Base-by-base conservation (phyloP, 2,888 invertebrate species). In the Rutpela maculata region DNA sequence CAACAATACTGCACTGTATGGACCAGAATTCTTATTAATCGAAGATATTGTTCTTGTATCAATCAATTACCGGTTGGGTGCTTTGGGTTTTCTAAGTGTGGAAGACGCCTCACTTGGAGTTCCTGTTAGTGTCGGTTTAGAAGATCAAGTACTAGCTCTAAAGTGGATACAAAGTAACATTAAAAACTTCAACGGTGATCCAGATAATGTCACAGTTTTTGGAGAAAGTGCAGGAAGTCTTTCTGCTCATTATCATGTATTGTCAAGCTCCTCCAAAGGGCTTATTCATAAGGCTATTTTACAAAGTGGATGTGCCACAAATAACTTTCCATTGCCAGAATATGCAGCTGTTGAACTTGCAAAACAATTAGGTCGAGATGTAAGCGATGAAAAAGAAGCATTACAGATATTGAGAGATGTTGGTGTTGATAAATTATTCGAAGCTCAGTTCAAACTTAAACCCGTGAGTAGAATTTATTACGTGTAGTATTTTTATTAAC, bases 201-300 rank as follows among this genome's bases (percentile, higher is more conserved):
- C 90, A 0, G 84, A 89, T 5, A 91, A 91, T 72, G 91, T 92
- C 7, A 91, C 91, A 0, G 85, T 92, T 10, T 90, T 91, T 82
- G 91, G 92, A 1, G 90, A 91, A 82, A 91, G 91, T 81, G 91
- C 91, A 0, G 92, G 92, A 0, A 90, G 88, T 5, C 89, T 89
- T 38, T 89, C 91, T 1, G 87, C 89, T 0, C 91, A 91, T 76
- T 91, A 88, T 80, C 88, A 91, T 83, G 89, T 90, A 82, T 80
- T 91, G 3, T 91, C 91, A 0, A 90, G 91, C 35, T 88, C 90
- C 81, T 86, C 91, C 0, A 89, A 88, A 80, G 88, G 88, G 78
- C 79, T 84, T 2, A 82, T 84, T 55, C 81, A 82, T 56, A 84
- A 81, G 70, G 84, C 82, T 1, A 85, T 86, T 43, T 50, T 81